These are phyloP conservation scores for Trissonchulus sp. DNA, from an alignment of 2,888 invertebrate species.

Conservation along the genomic window DNA sequence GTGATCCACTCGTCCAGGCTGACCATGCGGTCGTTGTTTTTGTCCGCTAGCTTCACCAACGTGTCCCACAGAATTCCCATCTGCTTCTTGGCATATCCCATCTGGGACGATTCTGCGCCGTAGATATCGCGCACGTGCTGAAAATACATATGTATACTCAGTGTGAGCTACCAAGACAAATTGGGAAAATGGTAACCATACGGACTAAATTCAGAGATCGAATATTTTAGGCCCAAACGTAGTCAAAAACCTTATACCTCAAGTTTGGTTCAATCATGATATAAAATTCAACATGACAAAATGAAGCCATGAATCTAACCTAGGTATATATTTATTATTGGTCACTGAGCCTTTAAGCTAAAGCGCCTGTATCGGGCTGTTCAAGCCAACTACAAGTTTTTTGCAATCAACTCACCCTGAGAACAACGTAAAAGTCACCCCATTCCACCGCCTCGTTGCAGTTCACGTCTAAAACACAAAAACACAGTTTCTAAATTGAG, in stretches of 20 bases:
- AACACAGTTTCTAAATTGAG: background rate
- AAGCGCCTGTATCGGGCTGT: no score
- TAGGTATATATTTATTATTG: no score
- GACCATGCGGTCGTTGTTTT: slow-evolving; percentile 41
- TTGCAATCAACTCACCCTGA: slow-evolving; percentile 42
- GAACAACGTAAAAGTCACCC: slow-evolving; percentile 50
- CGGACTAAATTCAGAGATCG: background rate
- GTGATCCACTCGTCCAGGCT: slow-evolving; percentile 29
- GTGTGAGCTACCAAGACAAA: background rate
- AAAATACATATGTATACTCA: no score
- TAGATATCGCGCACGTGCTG: slow-evolving; percentile 50
- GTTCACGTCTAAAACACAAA: slow-evolving; percentile 43
- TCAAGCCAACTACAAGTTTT: no score
- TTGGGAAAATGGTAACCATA: background rate
- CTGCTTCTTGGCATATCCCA: slow-evolving; percentile 43
- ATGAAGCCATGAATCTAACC: no score
- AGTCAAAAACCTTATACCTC: no score
- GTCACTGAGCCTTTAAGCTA: no score
- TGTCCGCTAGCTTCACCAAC: slow-evolving; percentile 40
- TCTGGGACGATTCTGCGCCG: slow-evolving; percentile 48
- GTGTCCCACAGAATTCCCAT: slow-evolving; percentile 48
- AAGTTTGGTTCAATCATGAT: no score
- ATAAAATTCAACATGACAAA: no score
- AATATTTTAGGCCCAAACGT: no score
- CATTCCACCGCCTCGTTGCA: slow-evolving; percentile 45